These are phyloP conservation scores for Eptatretus burgeri DNA, from an alignment of 2,113 vertebrate species.

Conservation along the genomic window DNA sequence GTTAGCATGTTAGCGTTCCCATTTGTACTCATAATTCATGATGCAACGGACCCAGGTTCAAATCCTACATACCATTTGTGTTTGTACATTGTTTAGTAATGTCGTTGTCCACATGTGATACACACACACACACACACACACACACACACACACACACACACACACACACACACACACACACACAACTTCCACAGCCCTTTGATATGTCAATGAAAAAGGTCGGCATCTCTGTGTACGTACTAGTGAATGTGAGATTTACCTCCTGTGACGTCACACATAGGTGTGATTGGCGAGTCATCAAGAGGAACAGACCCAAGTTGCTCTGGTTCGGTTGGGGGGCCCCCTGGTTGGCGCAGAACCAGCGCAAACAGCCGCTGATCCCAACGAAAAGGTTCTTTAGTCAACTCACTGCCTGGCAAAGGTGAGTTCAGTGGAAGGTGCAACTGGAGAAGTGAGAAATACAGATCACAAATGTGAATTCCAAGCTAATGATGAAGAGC, in stretches of 20 bases:
- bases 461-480: not conserved
- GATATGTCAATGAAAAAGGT: not conserved
- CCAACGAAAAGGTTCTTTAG: constrained; percentile 79
- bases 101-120: too few relatives aligned
- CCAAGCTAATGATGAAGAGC: not conserved
- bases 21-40: too few relatives aligned
- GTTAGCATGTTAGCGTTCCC: too few relatives aligned
- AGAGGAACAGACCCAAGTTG: constrained; percentile 37
- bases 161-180: too few relatives aligned
- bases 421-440: constrained; percentile 70
- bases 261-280: constrained; percentile 78
- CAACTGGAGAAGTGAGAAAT: constrained; percentile 21
- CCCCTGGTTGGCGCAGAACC: constrained; percentile 47
- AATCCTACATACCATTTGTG: too few relatives aligned
- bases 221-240: not conserved
- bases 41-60: too few relatives aligned
- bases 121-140: too few relatives aligned
- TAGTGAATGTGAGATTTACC: constrained; percentile 18
- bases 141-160: too few relatives aligned
- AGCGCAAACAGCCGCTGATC: constrained; percentile 66
- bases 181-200: too few relatives aligned
- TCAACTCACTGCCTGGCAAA: constrained; percentile 60
- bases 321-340: constrained; percentile 34
- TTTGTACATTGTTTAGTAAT: too few relatives aligned
- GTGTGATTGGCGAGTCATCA: constrained; percentile 64